Evolutionary conservation across 2,797 vertebrate species (phyloP).

Genomic region (Dipus sagitta): DNA sequence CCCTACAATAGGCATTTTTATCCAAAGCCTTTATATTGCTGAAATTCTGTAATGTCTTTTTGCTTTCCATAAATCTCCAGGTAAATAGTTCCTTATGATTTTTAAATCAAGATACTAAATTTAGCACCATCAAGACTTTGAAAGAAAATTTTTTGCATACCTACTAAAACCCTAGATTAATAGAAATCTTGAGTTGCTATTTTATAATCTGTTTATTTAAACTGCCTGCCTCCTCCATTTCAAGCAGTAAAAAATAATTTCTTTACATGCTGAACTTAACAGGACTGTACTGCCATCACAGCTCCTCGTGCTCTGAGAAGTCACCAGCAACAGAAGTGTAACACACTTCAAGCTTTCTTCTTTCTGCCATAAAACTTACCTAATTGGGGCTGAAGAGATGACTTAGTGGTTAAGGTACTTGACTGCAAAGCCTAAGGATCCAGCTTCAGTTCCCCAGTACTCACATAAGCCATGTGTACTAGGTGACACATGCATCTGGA

Average conservation of each 20-base stretch:
- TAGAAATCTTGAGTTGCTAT: slow-evolving; percentile 15
- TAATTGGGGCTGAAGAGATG: background rate
- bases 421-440: no score
- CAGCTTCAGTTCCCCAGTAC: no score
- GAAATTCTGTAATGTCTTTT: slow-evolving; percentile 48
- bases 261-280: slow-evolving; percentile 14
- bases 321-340: background rate
- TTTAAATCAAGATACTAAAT: slow-evolving; percentile 29
- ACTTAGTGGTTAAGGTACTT: no score
- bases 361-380: background rate
- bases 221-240: background rate
- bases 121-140: background rate
- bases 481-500: no score
- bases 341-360: background rate
- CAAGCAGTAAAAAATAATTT: background rate
- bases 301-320: background rate
- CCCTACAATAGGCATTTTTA: background rate
- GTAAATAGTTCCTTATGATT: slow-evolving; percentile 13
- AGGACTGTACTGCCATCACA: background rate
- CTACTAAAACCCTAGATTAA: background rate
- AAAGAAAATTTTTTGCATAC: slow-evolving; percentile 49
- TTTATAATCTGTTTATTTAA: slow-evolving; percentile 39
- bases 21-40: background rate
- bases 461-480: no score
- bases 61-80: background rate